phyloP scores from a whole-genome alignment of 2,888 invertebrate genomes.

The Dicyrtomina minuta region DNA sequence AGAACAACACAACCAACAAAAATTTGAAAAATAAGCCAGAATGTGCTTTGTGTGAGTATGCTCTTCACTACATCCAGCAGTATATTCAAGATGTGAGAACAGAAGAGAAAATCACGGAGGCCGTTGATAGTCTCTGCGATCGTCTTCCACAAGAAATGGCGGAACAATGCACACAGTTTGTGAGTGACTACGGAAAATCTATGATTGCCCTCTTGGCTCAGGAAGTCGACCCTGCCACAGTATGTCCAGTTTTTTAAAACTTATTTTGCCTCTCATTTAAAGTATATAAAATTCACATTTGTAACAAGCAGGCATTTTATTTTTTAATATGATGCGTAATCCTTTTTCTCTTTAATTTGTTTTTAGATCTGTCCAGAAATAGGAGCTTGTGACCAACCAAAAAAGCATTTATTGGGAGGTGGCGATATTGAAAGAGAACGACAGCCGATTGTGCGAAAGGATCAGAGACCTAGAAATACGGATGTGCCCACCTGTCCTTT shows the following conservation, averaged over 20 bases:
- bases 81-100: conserved; percentile 68
- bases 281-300: too few relatives aligned
- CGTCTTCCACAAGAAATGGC: conserved; percentile 65
- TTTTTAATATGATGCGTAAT: too few relatives aligned
- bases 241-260: conserved; percentile 58
- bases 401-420: conserved; percentile 57
- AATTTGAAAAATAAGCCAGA: conserved; percentile 57
- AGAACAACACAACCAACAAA: background rate
- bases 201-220: conserved; percentile 76
- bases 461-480: background rate
- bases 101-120: conserved; percentile 68
- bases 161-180: conserved; percentile 71
- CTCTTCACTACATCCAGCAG: conserved; percentile 76
- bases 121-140: conserved; percentile 71
- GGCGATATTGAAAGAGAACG: conserved; percentile 58
- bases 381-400: conserved; percentile 64
- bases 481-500: conserved; percentile 73
- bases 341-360: too few relatives aligned
- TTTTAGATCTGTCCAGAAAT: conserved; percentile 70
- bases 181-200: conserved; percentile 76
- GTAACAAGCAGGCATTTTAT: too few relatives aligned
- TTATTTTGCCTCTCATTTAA: too few relatives aligned
- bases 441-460: conserved; percentile 54
- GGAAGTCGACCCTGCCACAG: conserved; percentile 67
- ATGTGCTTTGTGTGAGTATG: conserved; percentile 80